A percentile compares a stretch with the other conserved stretches of the same genome.
phyloP scores from a whole-genome alignment of 2,797 vertebrate species.

The Pantherophis vulpinus region DNA sequence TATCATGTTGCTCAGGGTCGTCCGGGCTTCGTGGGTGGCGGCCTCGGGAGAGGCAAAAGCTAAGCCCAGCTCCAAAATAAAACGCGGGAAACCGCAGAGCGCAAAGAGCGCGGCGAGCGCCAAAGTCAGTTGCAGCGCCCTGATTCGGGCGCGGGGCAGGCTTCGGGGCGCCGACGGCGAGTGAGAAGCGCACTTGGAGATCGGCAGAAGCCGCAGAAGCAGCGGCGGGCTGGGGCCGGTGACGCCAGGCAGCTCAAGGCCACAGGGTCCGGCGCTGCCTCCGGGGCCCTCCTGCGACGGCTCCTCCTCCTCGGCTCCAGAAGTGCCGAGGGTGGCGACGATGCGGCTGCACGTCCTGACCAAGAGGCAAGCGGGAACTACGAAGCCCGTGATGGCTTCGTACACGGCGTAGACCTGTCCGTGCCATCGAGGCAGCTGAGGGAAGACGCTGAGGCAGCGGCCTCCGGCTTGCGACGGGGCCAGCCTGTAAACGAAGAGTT shows the following conservation, averaged over 20 bases:
- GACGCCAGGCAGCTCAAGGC: not conserved
- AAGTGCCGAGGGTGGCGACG: constrained; percentile 1
- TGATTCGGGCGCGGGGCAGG: constrained; percentile 48
- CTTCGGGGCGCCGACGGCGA: constrained; percentile 38
- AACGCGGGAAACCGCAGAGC: constrained; percentile 67
- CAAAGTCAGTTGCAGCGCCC: constrained; percentile 60
- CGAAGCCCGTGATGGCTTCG: constrained; percentile 45
- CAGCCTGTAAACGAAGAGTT: constrained; percentile 54
- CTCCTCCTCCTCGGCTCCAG: not conserved
- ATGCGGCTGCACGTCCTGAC: constrained; percentile 33
- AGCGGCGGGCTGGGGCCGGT: not conserved
- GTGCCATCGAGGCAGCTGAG: constrained; percentile 51
- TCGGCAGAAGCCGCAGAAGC: constrained; percentile 2
- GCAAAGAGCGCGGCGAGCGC: constrained; percentile 64
- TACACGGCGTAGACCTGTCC: constrained; percentile 52
- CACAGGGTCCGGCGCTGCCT: not conserved
- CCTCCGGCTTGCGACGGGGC: not conserved
- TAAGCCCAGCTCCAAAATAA: constrained; percentile 56
- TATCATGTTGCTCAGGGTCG: constrained; percentile 55
- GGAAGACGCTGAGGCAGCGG: constrained; percentile 50
- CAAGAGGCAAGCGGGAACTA: constrained; percentile 55
- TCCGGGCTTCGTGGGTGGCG: constrained; percentile 36
- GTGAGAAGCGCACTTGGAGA: not conserved
- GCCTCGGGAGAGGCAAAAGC: constrained; percentile 25
- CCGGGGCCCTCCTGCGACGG: not conserved